phyloP scores from a whole-genome alignment of 2,113 vertebrate species.

The Zapornia atra region DNA sequence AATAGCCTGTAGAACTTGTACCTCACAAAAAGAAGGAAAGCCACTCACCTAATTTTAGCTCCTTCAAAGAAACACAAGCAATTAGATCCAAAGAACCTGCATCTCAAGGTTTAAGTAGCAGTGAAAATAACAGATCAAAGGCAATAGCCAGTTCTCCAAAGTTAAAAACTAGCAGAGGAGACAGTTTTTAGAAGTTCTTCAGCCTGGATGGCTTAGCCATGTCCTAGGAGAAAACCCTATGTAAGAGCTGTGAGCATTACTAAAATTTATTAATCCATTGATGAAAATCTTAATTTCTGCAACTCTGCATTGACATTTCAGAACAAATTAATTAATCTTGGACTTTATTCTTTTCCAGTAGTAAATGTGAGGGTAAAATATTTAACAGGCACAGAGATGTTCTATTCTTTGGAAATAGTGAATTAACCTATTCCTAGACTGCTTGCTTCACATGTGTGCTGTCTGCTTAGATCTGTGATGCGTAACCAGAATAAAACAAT shows the following conservation, averaged over 20 bases:
- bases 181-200: background rate
- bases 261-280: background rate
- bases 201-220: background rate
- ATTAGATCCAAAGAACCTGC: background rate
- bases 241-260: background rate
- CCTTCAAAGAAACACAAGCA: background rate
- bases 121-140: background rate
- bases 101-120: background rate
- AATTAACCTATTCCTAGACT: background rate
- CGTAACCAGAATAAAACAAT: background rate
- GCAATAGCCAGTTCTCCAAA: background rate
- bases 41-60: background rate
- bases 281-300: background rate
- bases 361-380: background rate
- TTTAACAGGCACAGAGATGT: background rate
- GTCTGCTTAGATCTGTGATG: background rate
- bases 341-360: background rate
- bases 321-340: background rate
- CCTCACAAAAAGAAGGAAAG: background rate
- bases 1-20: background rate
- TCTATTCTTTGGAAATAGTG: background rate
- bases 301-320: background rate
- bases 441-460: background rate
- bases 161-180: background rate
- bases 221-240: background rate